Evolutionary conservation across 2,797 vertebrate genomes (phyloP).

Genomic region (Epinephelus malabaricus): DNA sequence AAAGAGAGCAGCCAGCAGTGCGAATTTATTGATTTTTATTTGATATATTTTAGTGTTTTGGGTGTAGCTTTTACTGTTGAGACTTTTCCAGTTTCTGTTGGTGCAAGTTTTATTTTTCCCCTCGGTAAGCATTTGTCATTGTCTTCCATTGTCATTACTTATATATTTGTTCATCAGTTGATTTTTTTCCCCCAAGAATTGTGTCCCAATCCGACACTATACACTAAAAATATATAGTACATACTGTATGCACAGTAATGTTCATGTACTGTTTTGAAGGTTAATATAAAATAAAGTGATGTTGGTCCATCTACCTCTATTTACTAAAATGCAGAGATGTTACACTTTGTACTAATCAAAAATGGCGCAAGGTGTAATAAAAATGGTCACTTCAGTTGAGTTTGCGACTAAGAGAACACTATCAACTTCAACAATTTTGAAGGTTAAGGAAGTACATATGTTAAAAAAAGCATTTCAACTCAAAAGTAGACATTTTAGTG

Average conservation of each 20-base stretch:
- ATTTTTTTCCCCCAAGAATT: too few relatives aligned
- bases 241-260: neutral
- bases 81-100: neutral
- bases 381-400: too few relatives aligned
- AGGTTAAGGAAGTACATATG: too few relatives aligned
- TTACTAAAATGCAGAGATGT: neutral
- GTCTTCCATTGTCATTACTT: neutral
- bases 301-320: neutral
- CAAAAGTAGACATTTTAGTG: too few relatives aligned
- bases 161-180: neutral
- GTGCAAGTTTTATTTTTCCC: neutral
- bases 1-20: neutral
- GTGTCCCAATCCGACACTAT: neutral
- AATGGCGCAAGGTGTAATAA: too few relatives aligned
- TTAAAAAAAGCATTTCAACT: too few relatives aligned
- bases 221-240: neutral
- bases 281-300: neutral
- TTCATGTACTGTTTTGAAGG: neutral
- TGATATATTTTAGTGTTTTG: neutral
- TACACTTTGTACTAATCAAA: neutral
- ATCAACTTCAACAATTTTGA: neutral
- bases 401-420: neutral
- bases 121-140: neutral
- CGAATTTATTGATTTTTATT: neutral
- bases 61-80: neutral